Base-by-base conservation (phyloP, 2,113 vertebrate species). In the Orycteropus afer region DNA sequence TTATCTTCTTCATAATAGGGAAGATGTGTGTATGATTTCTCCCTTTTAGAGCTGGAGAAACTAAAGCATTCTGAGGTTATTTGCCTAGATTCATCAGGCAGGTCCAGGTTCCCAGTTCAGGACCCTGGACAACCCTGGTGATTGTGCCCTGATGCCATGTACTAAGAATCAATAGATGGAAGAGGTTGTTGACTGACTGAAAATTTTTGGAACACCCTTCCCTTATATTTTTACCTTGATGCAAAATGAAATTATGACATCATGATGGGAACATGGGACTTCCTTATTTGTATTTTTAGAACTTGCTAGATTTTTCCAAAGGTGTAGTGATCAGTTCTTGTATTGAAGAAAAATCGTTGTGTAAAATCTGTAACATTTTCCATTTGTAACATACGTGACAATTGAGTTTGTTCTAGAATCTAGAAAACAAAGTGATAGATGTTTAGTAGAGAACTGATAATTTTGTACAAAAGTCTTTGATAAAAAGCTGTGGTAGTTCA, bases 211-310 rank as follows among this genome's bases (percentile, higher is more conserved):
- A 84, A 87, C 77, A 81, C 25, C 22, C 34, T 90, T 69, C 51
- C 32, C 20, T 37, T 71, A 18, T 86, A 79, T 79, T 96, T 95
- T 92, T 49, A 93, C 88, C 89, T 94, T 85, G 87, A 85, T 67
- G 96, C 65, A 84, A 94, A 95, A 86, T 80, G 91, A 95, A 89
- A 95, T 67, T 67, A 87, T 93, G 97, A 88, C 82, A 82, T 95
- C 91, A 90, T 69, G 18, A 78, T 79, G 73, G 65, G 73, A 94
- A 85, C 63, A 79, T 51, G 71, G 49, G 11, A 79, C 80, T 96
- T 94, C 96, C 89, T 76, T 77, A 78, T 94, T 93, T 96, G 61
- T 95, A 96, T 84, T 96, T 93, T 96, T 95, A 95, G 92, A 91
- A 85, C 88, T 73, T 61, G 42, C 65, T 93, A 77, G 81, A 51